A percentile compares a stretch with the other conserved stretches of the same genome.
These are phyloP conservation scores for Epinephelus malabaricus DNA, from an alignment of 2,797 vertebrate species.

Conservation along the genomic window DNA sequence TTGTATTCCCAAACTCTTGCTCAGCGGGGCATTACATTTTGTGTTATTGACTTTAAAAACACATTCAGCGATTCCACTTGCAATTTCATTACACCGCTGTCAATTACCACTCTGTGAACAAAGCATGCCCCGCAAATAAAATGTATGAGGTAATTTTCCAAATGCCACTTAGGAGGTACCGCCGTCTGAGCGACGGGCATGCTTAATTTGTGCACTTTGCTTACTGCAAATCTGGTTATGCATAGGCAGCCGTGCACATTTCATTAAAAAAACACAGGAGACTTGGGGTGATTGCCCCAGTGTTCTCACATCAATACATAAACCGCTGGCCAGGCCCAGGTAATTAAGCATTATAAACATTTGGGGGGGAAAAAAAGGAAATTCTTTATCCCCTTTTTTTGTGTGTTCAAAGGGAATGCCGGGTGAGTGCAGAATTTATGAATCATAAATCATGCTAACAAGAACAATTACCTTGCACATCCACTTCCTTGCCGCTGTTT, in stretches of 20 bases:
- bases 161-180: conserved; percentile 80
- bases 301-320: conserved; percentile 77
- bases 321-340: conserved; percentile 73
- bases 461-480: conserved; percentile 82
- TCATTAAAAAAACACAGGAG: conserved; percentile 80
- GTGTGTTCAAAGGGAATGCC: conserved; percentile 64
- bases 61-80: conserved; percentile 81
- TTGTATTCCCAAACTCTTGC: conserved; percentile 83
- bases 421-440: conserved; percentile 74
- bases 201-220: conserved; percentile 82
- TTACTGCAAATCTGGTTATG: conserved; percentile 81
- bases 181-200: conserved; percentile 73
- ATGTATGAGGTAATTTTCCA: conserved; percentile 84
- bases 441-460: conserved; percentile 85
- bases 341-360: conserved; percentile 88
- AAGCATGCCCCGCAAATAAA: conserved; percentile 81
- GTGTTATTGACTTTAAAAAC: conserved; percentile 87
- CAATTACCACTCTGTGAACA: conserved; percentile 81
- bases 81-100: conserved; percentile 84
- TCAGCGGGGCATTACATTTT: conserved; percentile 83
- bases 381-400: conserved; percentile 74
- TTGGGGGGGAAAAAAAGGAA: conserved; percentile 41
- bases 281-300: conserved; percentile 78
- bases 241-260: conserved; percentile 71
- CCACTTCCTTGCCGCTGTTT: conserved; percentile 49